A percentile compares a stretch with the other conserved stretches of the same genome.
phyloP scores from a whole-genome alignment of 2,888 invertebrate species.

The Drosophila subsilvestris region DNA sequence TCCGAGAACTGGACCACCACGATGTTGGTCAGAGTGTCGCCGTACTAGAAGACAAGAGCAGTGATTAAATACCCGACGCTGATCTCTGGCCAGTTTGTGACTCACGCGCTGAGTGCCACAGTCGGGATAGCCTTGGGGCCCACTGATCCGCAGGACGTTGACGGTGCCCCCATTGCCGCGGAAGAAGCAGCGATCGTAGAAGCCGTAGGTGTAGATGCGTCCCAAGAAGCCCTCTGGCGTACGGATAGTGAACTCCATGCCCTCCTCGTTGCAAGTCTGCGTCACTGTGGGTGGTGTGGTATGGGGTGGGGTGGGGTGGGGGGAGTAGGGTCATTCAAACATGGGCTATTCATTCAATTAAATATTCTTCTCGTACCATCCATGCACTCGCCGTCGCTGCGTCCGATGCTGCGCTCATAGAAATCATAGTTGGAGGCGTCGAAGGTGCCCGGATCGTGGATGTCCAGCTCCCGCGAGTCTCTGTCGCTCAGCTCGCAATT shows the following conservation, averaged over 20 bases:
- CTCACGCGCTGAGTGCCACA: constrained; percentile 94
- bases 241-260: constrained; percentile 95
- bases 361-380: constrained; percentile 87
- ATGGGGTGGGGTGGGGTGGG: constrained; percentile 20
- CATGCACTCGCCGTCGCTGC: constrained; percentile 91
- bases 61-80: not conserved
- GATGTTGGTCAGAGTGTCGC: constrained; percentile 96
- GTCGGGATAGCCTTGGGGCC: constrained; percentile 96
- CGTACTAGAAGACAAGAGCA: constrained; percentile 86
- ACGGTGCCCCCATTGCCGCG: constrained; percentile 94
- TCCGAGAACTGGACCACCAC: constrained; percentile 97
- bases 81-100: not conserved
- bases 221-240: constrained; percentile 96
- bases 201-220: constrained; percentile 95
- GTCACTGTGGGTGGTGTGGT: constrained; percentile 87
- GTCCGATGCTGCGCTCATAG: constrained; percentile 91
- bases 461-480: constrained; percentile 92
- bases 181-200: constrained; percentile 95
- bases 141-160: constrained; percentile 93
- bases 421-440: constrained; percentile 94
- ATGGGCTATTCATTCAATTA: not conserved
- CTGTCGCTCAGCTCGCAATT: constrained; percentile 96
- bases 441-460: constrained; percentile 93
- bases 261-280: constrained; percentile 96
- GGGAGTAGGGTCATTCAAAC: constrained; percentile 25